Base-by-base conservation (phyloP, 1,140 invertebrate species). In the Heliconius himera region DNA sequence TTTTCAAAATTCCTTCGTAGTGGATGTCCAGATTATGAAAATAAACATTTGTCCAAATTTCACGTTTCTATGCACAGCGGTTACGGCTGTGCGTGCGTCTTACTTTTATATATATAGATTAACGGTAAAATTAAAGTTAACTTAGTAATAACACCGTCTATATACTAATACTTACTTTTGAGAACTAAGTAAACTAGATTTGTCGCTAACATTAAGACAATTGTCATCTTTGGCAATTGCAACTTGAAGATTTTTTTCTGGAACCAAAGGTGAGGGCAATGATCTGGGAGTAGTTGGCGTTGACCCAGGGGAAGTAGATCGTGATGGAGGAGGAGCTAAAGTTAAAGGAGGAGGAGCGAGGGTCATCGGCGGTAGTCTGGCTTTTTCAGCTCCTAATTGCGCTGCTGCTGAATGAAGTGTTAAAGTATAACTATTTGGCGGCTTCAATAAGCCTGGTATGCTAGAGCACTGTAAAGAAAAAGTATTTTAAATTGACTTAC, bases 401-500 rank as follows among this genome's bases (percentile, higher is more conserved):
- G 92, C 91, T 73, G 91, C 89, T 5, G 91, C 93, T 4, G 94
- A 95, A 74, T 95, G 94, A 0, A 95, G 84, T 4, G 94, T 95
- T 66, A 95, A 66, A 0, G 94, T 94, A 74, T 94, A 95, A 77
- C 94, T 95, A 80, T 95, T 95, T 49, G 96, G 96, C 49, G 96
- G 96, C 87, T 96, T 96, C 46, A 96, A 84, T 41, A 96, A 88
- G 5, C 95, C 95, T 74, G 95, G 95, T 86, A 95, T 95, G 84
- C 95, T 96, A 73, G 91, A 85, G 80, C 92, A 95, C 95, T 95
- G 90, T 93, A 95, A 75, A 83, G 78, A 78, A 70, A 83, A 38
- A 70, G 29, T 38, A 20, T 38, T 71, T 33, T 72, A 22, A 72
- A 72, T n/a, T 2, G 16, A 38, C 8, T 22, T 72, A 38, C 36